These are phyloP conservation scores for Egretta garzetta DNA, from an alignment of 2,113 vertebrate species.

Conservation along the genomic window DNA sequence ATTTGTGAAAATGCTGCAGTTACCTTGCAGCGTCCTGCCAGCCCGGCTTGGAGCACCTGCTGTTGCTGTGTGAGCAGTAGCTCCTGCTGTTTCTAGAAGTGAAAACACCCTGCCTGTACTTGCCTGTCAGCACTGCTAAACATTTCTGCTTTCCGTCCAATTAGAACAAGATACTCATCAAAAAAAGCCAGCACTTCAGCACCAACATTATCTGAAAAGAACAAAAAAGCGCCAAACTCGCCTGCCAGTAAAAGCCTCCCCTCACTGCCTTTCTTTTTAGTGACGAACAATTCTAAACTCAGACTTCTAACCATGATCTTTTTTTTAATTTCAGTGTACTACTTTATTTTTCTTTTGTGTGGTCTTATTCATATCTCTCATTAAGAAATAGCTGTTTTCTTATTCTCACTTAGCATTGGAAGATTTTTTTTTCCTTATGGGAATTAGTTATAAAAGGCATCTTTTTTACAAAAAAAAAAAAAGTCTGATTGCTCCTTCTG, in stretches of 20 bases:
- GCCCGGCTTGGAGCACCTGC: not conserved
- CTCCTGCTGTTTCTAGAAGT: not conserved
- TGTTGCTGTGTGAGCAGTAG: not conserved
- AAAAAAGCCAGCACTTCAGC: not conserved
- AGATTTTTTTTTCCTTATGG: not conserved
- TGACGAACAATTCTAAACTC: not conserved
- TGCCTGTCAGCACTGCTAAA: slow-evolving; percentile 15
- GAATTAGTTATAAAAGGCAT: not conserved
- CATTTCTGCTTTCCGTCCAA: not conserved
- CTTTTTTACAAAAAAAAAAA: not conserved
- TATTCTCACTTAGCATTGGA: not conserved
- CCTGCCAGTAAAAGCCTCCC: not conserved
- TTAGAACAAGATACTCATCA: not conserved
- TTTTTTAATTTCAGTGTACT: not conserved
- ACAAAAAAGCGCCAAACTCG: not conserved
- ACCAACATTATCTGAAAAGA: not conserved
- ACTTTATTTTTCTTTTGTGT: not conserved
- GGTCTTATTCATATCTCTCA: not conserved
- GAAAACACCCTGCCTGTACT: not conserved
- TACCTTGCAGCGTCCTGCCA: not conserved
- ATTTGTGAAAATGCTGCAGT: not conserved
- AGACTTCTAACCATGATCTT: not conserved
- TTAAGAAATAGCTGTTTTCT: slow-evolving; percentile 12
- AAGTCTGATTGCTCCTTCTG: not conserved
- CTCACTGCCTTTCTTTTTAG: not conserved